These are phyloP conservation scores for Siniperca undulata DNA, from an alignment of 2,797 vertebrate genomes.

Conservation along the genomic window DNA sequence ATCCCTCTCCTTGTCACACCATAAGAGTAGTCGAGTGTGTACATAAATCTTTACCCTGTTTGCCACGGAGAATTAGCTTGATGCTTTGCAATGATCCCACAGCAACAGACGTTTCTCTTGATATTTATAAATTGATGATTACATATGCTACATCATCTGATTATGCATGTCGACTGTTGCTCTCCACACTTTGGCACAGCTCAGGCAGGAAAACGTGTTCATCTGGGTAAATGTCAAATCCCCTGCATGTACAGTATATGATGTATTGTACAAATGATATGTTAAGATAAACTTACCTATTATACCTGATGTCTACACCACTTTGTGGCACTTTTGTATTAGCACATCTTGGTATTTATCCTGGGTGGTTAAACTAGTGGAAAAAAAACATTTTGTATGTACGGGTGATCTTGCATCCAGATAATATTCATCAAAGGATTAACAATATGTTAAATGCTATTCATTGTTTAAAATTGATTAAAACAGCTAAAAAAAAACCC, in stretches of 20 bases:
- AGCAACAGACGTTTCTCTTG: conserved; percentile 45
- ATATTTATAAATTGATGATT: conserved; percentile 66
- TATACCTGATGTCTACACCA: not conserved
- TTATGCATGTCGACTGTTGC: conserved; percentile 31
- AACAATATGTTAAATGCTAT: not conserved
- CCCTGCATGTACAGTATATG: not conserved
- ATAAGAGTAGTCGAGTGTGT: conserved; percentile 59
- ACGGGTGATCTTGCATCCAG: not conserved
- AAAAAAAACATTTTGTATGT: not conserved
- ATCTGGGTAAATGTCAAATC: conserved; percentile 6
- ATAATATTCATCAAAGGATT: not conserved
- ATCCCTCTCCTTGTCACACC: conserved; percentile 84
- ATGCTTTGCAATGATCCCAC: conserved; percentile 62
- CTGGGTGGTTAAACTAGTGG: not conserved
- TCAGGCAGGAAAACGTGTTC: not conserved
- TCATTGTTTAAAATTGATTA: not conserved
- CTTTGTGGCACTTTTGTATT: not conserved
- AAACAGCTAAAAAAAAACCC: not conserved
- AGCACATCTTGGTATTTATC: not conserved
- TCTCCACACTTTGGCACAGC: not conserved
- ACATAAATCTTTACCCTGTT: conserved; percentile 82
- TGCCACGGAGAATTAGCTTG: conserved; percentile 74
- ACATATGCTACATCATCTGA: conserved; percentile 51
- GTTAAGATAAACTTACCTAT: not conserved
- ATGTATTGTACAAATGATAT: not conserved